Evolutionary conservation across 1,140 invertebrate genomes (phyloP).

Genomic region (Penaeus vannamei): DNA sequence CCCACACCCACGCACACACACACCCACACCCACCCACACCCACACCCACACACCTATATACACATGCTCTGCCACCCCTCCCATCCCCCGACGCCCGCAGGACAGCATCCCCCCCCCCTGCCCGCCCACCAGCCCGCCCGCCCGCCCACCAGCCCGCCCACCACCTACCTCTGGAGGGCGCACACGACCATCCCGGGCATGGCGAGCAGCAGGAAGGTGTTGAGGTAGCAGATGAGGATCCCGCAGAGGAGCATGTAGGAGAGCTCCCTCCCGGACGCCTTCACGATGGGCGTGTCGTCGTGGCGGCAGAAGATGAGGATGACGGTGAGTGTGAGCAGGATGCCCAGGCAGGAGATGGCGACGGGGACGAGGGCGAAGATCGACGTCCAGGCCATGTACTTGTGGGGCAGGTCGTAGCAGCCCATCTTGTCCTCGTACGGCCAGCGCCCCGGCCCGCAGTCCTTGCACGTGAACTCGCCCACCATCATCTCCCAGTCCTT

Average conservation of each 20-base stretch:
- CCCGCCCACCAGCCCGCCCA: not conserved
- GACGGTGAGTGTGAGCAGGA: conserved; percentile 74
- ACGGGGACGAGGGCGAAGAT: conserved; percentile 76
- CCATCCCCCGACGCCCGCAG: not conserved
- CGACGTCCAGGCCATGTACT: conserved; percentile 77
- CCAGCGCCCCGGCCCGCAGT: conserved; percentile 75
- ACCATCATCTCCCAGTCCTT: conserved; percentile 76
- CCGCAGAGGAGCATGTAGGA: conserved; percentile 76
- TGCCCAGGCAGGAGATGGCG: conserved; percentile 75
- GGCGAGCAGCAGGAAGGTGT: conserved; percentile 75
- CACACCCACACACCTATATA: too few species aligned
- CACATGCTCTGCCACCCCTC: not conserved
- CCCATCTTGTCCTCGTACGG: conserved; percentile 71
- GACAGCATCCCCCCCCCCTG: not conserved
- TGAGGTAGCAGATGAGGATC: conserved; percentile 74
- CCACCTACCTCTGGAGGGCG: conserved; percentile 72
- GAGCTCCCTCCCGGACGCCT: conserved; percentile 75
- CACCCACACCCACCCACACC: too few species aligned
- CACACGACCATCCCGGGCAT: conserved; percentile 74
- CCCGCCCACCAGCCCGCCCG: not conserved
- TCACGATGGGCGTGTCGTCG: conserved; percentile 73
- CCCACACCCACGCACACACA: too few species aligned
- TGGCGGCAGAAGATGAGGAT: conserved; percentile 72
- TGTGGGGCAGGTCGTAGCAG: conserved; percentile 72
- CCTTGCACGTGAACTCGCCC: conserved; percentile 76